Conservation (phyloP, 2,888 invertebrate genomes). For the Drosophila fungiperda region DNA sequence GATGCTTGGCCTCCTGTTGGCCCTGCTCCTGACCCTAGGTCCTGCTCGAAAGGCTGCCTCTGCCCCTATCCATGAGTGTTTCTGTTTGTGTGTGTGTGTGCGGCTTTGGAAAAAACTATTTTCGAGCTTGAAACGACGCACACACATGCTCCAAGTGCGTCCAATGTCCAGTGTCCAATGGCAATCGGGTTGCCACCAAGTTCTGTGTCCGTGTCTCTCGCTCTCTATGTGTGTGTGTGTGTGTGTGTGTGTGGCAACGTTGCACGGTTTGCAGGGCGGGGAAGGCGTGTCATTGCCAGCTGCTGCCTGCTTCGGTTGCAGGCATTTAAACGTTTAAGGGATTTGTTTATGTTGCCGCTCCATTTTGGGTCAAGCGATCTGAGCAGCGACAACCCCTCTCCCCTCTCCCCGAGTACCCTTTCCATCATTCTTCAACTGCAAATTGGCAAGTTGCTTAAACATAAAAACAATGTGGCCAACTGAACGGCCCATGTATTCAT, state of each 20-base stretch:
- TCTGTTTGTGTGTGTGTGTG: not conserved
- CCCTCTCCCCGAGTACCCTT: not conserved
- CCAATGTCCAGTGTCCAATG: conserved; percentile 63
- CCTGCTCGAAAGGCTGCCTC: conserved; percentile 5
- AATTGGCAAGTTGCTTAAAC: conserved; percentile 73
- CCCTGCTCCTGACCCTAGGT: conserved; percentile 19
- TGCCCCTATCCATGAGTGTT: not conserved
- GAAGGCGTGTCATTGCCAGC: conserved; percentile 61
- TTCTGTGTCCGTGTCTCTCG: conserved; percentile 50
- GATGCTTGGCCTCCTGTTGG: conserved; percentile 55
- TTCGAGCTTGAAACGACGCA: conserved; percentile 74
- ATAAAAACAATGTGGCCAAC: conserved; percentile 76
- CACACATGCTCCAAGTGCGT: conserved; percentile 79
- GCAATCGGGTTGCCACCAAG: conserved; percentile 68
- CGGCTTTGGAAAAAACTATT: conserved; percentile 67
- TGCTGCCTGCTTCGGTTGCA: conserved; percentile 63
- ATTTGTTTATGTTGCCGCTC: conserved; percentile 71
- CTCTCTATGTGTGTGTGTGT: conserved; percentile 8
- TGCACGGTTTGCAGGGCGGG: conserved; percentile 34
- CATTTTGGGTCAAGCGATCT: conserved; percentile 58
- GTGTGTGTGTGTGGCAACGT: conserved; percentile 24
- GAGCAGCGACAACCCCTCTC: conserved; percentile 7
- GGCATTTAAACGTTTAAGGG: conserved; percentile 79
- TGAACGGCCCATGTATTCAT: conserved; percentile 76
- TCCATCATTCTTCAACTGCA: conserved; percentile 31